phyloP scores from a whole-genome alignment of 1,140 invertebrate genomes.

The Magallana angulata region DNA sequence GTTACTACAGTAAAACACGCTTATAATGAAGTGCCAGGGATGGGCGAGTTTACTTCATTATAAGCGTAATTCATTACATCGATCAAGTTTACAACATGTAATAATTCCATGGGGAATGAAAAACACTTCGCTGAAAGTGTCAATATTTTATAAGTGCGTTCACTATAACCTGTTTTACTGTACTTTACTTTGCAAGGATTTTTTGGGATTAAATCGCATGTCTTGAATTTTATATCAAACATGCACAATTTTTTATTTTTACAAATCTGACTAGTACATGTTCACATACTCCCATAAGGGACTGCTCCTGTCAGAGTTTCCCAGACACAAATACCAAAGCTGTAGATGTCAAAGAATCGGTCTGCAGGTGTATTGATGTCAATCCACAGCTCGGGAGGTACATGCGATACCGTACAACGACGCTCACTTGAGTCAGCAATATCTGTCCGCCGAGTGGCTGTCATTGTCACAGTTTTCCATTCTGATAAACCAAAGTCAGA shows the following conservation, averaged over 20 bases:
- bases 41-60: too few species aligned
- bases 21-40: too few species aligned
- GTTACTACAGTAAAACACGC: too few species aligned
- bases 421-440: slow-evolving; percentile 19
- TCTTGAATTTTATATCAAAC: too few species aligned
- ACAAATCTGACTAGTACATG: not conserved
- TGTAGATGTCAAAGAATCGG: slow-evolving; percentile 64
- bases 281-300: slow-evolving; percentile 57
- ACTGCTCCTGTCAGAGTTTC: slow-evolving; percentile 58
- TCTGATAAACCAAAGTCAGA: slow-evolving; percentile 68
- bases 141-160: too few species aligned
- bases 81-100: too few species aligned
- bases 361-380: slow-evolving; percentile 61
- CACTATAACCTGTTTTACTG: too few species aligned
- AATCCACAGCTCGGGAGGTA: slow-evolving; percentile 64
- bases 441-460: slow-evolving; percentile 45
- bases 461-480: slow-evolving; percentile 62
- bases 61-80: too few species aligned
- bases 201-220: too few species aligned
- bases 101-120: too few species aligned
- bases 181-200: too few species aligned
- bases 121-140: too few species aligned
- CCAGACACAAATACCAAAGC: slow-evolving; percentile 65
- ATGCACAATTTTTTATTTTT: not conserved
- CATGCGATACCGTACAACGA: slow-evolving; percentile 62